Base-by-base conservation (phyloP, 2,113 vertebrate genomes). In the Mohoua ochrocephala region DNA sequence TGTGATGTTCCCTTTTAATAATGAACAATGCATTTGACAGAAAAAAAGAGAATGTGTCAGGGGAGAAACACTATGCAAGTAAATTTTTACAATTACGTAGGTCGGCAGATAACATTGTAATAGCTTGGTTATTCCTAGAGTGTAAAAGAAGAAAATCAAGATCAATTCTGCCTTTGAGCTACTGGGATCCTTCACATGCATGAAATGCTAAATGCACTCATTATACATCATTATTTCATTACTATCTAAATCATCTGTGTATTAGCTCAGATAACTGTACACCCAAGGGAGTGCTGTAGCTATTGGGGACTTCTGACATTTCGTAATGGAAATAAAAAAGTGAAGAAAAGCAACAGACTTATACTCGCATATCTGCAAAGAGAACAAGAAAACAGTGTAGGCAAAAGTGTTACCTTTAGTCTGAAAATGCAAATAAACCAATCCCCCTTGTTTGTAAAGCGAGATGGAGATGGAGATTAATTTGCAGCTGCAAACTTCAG, bases 171-270 rank as follows among this genome's bases (percentile, higher is more conserved):
- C 87, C 91, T 94, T 85, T 92, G 81, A 97, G 92, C 84, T 47
- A 42, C 9, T 74, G 71, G n/a, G 84, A 93, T 94, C 50, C 21
- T 95, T 95, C 67, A 96, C 90, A 97, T 53, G 96, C 93, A 93
- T 68, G 65, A 97, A 97, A 97, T 96, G 71, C 75, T 97, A 97
- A 97, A 91, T 31, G 86, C 1, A 0, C 61, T 95, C 84, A 95
- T 95, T 97, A 97, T 95, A 74, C 81, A 89, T 91, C 94, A 96
- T 97, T 97, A 97, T 97, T 97, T 96, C 93, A 95, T 97, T 93
- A 95, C 75, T 94, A 96, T 89, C 94, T 93, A 95, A 96, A 95
- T 87, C 61, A 97, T 88, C 91, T 85, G 84, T 95, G 45, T 95
- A 95, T 97, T 96, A 98, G 84, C 93, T 96, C 57, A 95, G 82